Conservation (phyloP, 1,140 invertebrate species). For the Alviniconcha marisindica region DNA sequence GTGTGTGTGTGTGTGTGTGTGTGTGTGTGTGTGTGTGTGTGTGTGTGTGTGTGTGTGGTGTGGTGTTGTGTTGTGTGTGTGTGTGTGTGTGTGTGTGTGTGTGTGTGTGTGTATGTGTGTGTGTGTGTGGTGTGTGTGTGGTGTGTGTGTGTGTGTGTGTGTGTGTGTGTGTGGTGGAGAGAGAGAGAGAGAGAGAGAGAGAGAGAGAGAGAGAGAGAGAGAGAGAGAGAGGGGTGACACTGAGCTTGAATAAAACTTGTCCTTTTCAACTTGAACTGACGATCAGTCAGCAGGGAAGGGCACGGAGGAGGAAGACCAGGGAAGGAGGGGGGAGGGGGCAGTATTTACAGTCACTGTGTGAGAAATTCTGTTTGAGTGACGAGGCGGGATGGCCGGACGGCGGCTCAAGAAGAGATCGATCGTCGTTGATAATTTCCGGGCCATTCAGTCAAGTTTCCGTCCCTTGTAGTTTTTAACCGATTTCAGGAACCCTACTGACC, state of each 20-base stretch:
- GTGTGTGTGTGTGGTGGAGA: neutral
- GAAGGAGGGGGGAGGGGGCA: neutral
- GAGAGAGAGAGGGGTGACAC: constrained; percentile 5
- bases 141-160: neutral
- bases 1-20: neutral
- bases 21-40: constrained; percentile 15
- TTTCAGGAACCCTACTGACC: too few relatives aligned
- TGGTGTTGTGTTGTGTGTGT: neutral
- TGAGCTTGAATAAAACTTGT: too few relatives aligned
- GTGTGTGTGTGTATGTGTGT: neutral
- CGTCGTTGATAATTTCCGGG: too few relatives aligned
- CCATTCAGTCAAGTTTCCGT: too few relatives aligned
- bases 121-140: neutral
- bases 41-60: neutral
- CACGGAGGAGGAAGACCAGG: neutral
- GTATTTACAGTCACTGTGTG: too few relatives aligned
- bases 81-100: neutral
- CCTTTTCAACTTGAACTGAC: too few relatives aligned
- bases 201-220: neutral
- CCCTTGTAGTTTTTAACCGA: too few relatives aligned
- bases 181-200: neutral
- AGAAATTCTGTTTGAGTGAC: neutral
- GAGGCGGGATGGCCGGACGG: too few relatives aligned
- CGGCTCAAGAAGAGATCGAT: too few relatives aligned
- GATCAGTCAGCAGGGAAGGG: too few relatives aligned